Percentiles rank a stretch among this genome's conserved stretches.
These are phyloP conservation scores for Lasioglossum marginatum DNA, from an alignment of 2,888 invertebrate species.

Conservation along the genomic window DNA sequence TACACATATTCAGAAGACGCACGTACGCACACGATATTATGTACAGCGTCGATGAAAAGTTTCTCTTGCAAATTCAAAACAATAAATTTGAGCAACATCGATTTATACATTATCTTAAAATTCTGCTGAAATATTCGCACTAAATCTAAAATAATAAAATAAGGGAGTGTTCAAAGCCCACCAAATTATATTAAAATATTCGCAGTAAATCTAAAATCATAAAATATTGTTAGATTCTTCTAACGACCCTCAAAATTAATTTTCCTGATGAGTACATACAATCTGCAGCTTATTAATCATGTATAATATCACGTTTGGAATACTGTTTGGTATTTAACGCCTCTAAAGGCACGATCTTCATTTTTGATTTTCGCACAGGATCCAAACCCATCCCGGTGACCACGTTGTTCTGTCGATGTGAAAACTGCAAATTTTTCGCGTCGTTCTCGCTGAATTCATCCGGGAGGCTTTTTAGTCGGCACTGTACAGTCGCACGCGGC, in stretches of 20 bases:
- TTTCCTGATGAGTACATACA: too few species aligned
- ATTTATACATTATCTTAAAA: neutral
- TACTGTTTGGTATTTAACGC: too few species aligned
- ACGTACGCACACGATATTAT: slow-evolving; percentile 49
- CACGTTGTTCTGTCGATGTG: neutral
- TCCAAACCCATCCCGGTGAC: neutral
- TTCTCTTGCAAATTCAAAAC: neutral
- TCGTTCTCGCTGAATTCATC: neutral
- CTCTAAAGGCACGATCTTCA: neutral
- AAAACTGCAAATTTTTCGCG: neutral
- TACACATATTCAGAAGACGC: slow-evolving; percentile 44
- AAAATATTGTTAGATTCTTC: too few species aligned
- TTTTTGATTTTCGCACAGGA: neutral
- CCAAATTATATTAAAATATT: too few species aligned
- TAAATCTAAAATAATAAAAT: too few species aligned
- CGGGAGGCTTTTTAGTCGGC: slow-evolving; percentile 23
- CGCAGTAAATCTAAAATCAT: too few species aligned
- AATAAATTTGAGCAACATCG: too few species aligned
- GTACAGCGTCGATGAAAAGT: slow-evolving; percentile 49
- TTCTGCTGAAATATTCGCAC: too few species aligned
- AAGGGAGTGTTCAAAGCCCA: too few species aligned
- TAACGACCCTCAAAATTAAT: too few species aligned
- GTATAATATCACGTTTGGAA: too few species aligned
- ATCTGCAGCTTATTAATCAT: too few species aligned
- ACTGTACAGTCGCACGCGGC: slow-evolving; percentile 44